phyloP scores from a whole-genome alignment of 2,888 invertebrate genomes.

The Sesia bembeciformis region DNA sequence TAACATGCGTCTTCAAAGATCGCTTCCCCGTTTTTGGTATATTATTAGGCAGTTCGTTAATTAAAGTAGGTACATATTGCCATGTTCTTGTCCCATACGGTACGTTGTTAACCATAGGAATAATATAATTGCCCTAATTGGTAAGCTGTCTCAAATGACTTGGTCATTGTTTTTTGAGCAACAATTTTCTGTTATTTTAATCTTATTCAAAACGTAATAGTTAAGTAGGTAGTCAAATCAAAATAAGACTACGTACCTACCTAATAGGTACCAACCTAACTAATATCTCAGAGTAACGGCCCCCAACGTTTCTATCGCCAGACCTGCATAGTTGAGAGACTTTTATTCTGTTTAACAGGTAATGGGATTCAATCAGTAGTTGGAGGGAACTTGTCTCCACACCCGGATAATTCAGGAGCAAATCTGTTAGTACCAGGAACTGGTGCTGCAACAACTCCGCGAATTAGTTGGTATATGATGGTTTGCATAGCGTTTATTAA shows the following conservation, averaged over 20 bases:
- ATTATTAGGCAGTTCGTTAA: too few relatives aligned
- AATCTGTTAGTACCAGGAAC: slow-evolving; percentile 69
- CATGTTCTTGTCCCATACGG: too few relatives aligned
- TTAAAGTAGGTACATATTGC: too few relatives aligned
- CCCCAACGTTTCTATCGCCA: not conserved
- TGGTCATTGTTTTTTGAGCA: too few relatives aligned
- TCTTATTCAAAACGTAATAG: too few relatives aligned
- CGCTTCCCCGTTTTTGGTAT: too few relatives aligned
- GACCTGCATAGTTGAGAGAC: not conserved
- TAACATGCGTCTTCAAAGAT: too few relatives aligned
- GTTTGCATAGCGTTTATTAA: not conserved
- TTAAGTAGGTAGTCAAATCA: too few relatives aligned
- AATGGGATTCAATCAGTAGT: slow-evolving; percentile 50
- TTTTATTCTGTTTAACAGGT: slow-evolving; percentile 26
- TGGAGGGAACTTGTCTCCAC: slow-evolving; percentile 47
- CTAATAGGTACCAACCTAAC: not conserved
- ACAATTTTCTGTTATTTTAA: too few relatives aligned
- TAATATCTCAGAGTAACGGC: not conserved
- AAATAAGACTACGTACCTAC: not conserved
- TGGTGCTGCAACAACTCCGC: slow-evolving; percentile 4
- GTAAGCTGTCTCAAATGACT: too few relatives aligned
- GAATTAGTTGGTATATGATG: slow-evolving; percentile 2
- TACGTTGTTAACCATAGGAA: too few relatives aligned
- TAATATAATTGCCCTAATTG: too few relatives aligned
- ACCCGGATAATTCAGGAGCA: slow-evolving; percentile 36